These are phyloP conservation scores for Cotesia congregata DNA, from an alignment of 2,888 invertebrate species.

Conservation along the genomic window DNA sequence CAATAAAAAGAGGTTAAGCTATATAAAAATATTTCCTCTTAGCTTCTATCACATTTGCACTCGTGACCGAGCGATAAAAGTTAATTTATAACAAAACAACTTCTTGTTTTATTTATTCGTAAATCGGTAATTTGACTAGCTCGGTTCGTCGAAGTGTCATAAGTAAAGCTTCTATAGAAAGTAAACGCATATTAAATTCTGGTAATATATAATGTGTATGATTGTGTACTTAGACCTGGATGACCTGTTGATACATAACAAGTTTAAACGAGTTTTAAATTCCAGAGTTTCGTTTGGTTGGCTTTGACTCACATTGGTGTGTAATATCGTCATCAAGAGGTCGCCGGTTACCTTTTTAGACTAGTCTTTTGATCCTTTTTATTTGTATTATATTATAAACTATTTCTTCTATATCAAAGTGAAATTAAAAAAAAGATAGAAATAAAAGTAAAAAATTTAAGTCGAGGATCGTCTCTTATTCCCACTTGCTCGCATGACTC, in stretches of 20 bases:
- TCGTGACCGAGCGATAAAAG: neutral
- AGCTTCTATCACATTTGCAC: neutral
- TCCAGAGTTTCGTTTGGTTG: neutral
- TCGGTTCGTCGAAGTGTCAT: neutral
- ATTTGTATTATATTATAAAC: neutral
- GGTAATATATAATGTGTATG: too few relatives aligned
- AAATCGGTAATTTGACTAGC: conserved; percentile 4
- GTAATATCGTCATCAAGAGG: neutral
- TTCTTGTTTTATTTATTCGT: neutral
- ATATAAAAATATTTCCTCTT: neutral
- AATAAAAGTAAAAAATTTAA: neutral
- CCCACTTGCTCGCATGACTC: conserved; percentile 36
- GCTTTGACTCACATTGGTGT: neutral
- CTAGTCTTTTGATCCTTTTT: neutral
- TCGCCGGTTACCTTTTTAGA: neutral
- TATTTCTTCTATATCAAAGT: neutral
- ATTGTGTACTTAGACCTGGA: conserved; percentile 8
- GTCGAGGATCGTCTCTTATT: conserved; percentile 22
- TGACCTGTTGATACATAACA: conserved; percentile 1
- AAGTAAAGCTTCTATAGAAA: neutral
- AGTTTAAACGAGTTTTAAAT: conserved; percentile 11
- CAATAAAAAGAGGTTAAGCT: neutral
- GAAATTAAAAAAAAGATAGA: neutral
- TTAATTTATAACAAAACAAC: neutral
- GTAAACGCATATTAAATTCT: neutral